A percentile compares a stretch with the other conserved stretches of the same genome.
Conservation (phyloP, 2,113 vertebrate species). For the Apaloderma vittatum region DNA sequence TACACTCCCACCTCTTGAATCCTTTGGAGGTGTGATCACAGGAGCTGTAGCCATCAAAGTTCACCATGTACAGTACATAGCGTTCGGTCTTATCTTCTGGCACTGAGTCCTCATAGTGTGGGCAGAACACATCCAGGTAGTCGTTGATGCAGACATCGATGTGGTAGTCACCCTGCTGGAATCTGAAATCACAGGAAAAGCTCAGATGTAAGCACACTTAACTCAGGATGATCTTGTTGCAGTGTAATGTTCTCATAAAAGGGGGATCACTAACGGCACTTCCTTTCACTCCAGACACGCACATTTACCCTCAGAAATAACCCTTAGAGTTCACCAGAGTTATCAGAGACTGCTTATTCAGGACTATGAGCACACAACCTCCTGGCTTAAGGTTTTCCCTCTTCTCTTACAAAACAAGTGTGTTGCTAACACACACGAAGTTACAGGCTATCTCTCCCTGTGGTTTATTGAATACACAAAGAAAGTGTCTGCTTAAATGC, state of each 20-base stretch:
- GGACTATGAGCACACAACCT: neutral
- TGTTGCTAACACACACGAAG: neutral
- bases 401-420: neutral
- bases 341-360: neutral
- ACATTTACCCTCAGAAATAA: neutral
- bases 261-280: neutral
- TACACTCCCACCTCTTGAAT: constrained; percentile 99
- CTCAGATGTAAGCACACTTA: neutral
- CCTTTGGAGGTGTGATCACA: constrained; percentile 98
- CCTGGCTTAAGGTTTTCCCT: neutral
- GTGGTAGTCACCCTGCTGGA: constrained; percentile 94
- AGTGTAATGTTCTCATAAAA: neutral
- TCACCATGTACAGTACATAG: constrained; percentile 98
- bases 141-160: constrained; percentile 99
- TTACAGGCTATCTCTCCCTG: neutral
- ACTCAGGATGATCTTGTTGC: neutral
- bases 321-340: neutral
- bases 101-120: constrained; percentile 94
- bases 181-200: constrained; percentile 81
- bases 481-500: neutral
- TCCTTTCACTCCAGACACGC: neutral
- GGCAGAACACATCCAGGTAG: constrained; percentile 98
- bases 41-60: constrained; percentile 98
- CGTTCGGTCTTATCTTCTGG: constrained; percentile 95
- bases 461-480: neutral